These are phyloP conservation scores for Calcarius lapponicus DNA, from an alignment of 2,797 vertebrate genomes.

Conservation along the genomic window DNA sequence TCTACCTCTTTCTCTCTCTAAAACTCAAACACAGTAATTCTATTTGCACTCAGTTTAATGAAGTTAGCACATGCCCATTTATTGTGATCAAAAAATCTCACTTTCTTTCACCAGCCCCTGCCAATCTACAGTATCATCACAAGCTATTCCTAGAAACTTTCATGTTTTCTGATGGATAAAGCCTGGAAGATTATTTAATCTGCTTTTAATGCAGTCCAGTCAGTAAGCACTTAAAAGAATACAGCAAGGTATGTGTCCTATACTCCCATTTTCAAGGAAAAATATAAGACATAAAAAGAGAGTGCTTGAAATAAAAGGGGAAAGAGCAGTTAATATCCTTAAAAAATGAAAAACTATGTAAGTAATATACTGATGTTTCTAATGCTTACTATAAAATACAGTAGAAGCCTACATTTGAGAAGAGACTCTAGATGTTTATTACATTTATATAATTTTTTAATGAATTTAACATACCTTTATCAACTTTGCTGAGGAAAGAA, in stretches of 20 bases:
- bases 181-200: not conserved
- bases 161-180: not conserved
- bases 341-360: not conserved
- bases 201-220: not conserved
- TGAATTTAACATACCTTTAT: constrained; percentile 84
- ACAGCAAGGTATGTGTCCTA: not conserved
- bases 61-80: not conserved
- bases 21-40: not conserved
- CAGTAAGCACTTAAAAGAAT: not conserved
- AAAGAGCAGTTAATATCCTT: not conserved
- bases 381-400: not conserved
- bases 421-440: not conserved
- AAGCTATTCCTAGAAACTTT: not conserved
- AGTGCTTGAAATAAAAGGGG: not conserved
- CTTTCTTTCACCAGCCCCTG: not conserved
- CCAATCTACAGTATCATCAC: not conserved
- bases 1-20: not conserved
- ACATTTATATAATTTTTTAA: not conserved
- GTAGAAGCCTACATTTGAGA: not conserved
- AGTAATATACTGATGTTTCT: not conserved
- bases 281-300: not conserved
- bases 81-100: not conserved
- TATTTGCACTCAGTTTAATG: not conserved
- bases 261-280: not conserved
- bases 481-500: constrained; percentile 89